Evolutionary conservation across 1,140 invertebrate genomes (phyloP), one percentile per base, ranked within the genome.

Genomic region (Ladona fulva): DNA sequence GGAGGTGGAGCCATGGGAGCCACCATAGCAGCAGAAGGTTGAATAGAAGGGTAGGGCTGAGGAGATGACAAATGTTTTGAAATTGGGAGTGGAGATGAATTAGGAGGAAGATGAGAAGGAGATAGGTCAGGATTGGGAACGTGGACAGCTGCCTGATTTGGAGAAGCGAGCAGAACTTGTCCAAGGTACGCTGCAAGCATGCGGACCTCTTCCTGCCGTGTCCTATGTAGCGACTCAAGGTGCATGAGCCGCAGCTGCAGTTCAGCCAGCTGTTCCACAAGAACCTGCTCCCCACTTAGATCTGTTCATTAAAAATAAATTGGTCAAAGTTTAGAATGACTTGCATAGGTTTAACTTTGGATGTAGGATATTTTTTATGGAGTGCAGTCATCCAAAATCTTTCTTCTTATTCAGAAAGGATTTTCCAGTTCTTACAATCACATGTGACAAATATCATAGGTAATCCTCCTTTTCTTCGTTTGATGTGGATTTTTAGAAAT

Each of bases 181-280:
- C 88, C 88, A 73, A 91, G 86, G 81, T 91, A 89, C 79, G 89
- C 88, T 11, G 89, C 87, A 14, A 94, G 82, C 42, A 89, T 84
- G 24, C 89, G 87, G 0, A 94, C 87, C 81, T 94, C 92, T 82
- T 92, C 90, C 81, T 92, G 89, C 6, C 92, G 83, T 0, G 91
- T 88, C 16, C 89, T 85, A 82, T 93, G 93, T 83, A 93, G 87
- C 10, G 90, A 88, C 81, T 94, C 91, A 25, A 93, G 85, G 81
- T 91, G 92, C 80, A 92, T 89, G 16, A 94, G 83, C 25, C 91
- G 88, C 75, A 91, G 89, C 78, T 91, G 90, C 80, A 93, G 87
- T 79, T 93, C 91, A 25, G 91, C 90, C 80, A 93, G 84, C 76
- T 89, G 86, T 83, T 91, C 88, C 74, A 91, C 89, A 81, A 94